Base-by-base conservation (phyloP, 2,888 invertebrate genomes). In the Brenthis ino region DNA sequence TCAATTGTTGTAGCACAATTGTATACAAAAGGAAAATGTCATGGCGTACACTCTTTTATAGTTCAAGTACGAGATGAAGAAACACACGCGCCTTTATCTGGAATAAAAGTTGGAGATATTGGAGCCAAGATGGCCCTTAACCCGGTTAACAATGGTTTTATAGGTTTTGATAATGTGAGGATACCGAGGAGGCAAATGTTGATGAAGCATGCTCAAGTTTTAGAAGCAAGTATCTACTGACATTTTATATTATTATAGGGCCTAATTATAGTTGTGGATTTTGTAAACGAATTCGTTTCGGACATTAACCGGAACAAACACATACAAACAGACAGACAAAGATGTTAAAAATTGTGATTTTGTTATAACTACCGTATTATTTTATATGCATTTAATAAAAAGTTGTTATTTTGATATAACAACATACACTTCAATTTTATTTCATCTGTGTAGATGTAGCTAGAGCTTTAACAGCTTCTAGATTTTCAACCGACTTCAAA, bases 41-140 rank as follows among this genome's bases (percentile, higher is more conserved):
- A 96, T 79, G 99, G 99, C 0, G 95, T 98, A 76, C 98, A 99
- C 82, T 96, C 97, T 0, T 99, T 99, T 83, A 95, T 99, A 74
- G 97, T 99, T 0, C 99, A 98, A 86, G 87, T 99, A 11, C 93
- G 99, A 72, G 96, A 98, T 78, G 95, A 96, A 80, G 96, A 98
- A 8, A 97, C 97, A 0, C 98, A 99, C 81, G 90, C 94, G 82
- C 98, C 98, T 0, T 79, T 99, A 79, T 95, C 95, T 37, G 98
- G 98, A 79, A 96, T 99, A 65, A 96, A 96, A 82, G 94, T 99
- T 64, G 99, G 99, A 0, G 99, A 99, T 86, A 98, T 99, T 75
- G 99, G 99, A 0, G 95, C 96, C 2, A 99, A 99, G 85, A 93
- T 99, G 73, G 98, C 98, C 6, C 96, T 98, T 93, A 97, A 97